phyloP scores from a whole-genome alignment of 2,888 invertebrate species.

The Dexiosoma caninum region DNA sequence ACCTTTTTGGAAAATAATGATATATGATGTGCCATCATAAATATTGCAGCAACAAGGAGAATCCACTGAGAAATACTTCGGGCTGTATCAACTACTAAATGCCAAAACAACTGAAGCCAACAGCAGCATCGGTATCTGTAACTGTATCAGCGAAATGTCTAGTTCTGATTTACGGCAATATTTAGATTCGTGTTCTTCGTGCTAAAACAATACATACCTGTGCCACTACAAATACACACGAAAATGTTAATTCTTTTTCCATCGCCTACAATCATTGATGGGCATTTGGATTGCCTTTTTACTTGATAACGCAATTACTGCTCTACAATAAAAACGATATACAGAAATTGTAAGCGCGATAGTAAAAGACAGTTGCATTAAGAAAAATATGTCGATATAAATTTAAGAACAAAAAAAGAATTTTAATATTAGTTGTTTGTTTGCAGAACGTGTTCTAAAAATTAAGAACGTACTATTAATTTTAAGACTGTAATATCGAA shows the following conservation, averaged over 20 bases:
- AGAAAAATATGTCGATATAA: too few relatives aligned
- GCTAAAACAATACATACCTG: slow-evolving; percentile 10
- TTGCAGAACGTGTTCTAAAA: too few relatives aligned
- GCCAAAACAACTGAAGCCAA: slow-evolving; percentile 8
- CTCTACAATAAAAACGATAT: neutral
- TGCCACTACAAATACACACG: neutral
- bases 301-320: neutral
- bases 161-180: slow-evolving; percentile 70
- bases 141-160: slow-evolving; percentile 62
- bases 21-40: slow-evolving; percentile 57
- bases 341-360: too few relatives aligned
- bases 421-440: too few relatives aligned
- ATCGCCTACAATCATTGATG: slow-evolving; percentile 35
- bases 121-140: slow-evolving; percentile 6
- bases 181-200: slow-evolving; percentile 68
- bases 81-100: slow-evolving; percentile 13
- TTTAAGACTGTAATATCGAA: too few relatives aligned
- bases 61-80: slow-evolving; percentile 25
- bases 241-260: slow-evolving; percentile 7
- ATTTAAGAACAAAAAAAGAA: too few relatives aligned
- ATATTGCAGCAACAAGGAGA: slow-evolving; percentile 41
- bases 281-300: slow-evolving; percentile 14
- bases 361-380: too few relatives aligned
- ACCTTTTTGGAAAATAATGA: slow-evolving; percentile 54
- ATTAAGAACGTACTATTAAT: too few relatives aligned